Evolutionary conservation across 2,797 vertebrate genomes (phyloP).

Genomic region (Rhadinocentrus ornatus): DNA sequence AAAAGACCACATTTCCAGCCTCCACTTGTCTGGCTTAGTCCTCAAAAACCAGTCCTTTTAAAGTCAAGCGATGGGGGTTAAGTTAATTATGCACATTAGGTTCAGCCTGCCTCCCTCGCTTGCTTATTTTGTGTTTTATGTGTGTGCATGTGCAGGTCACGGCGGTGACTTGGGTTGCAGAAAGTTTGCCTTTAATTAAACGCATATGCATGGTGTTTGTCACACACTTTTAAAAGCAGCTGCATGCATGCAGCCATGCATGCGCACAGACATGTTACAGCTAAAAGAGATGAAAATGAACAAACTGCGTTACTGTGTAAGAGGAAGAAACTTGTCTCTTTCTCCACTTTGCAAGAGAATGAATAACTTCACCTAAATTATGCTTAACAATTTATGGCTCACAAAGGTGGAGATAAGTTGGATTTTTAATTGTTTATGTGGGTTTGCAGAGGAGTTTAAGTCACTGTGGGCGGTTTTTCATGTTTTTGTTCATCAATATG

Average conservation of each 20-base stretch:
- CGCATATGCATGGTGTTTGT: conserved; percentile 88
- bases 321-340: conserved; percentile 52
- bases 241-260: conserved; percentile 59
- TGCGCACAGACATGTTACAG: conserved; percentile 48
- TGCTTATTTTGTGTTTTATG: conserved; percentile 46
- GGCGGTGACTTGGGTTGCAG: conserved; percentile 84
- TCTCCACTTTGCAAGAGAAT: conserved; percentile 39
- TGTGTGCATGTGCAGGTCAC: conserved; percentile 64
- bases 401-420: conserved; percentile 46
- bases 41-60: conserved; percentile 85
- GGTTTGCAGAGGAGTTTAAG: conserved; percentile 26
- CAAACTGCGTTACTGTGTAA: conserved; percentile 30
- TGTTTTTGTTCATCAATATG: conserved; percentile 13
- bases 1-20: conserved; percentile 81
- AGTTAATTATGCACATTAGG: conserved; percentile 92
- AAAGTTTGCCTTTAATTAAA: conserved; percentile 94
- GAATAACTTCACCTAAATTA: conserved; percentile 66
- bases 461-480: conserved; percentile 10
- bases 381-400: conserved; percentile 42
- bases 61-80: conserved; percentile 93
- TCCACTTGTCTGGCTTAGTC: conserved; percentile 84
- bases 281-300: conserved; percentile 71
- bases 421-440: conserved; percentile 31
- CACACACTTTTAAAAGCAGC: conserved; percentile 75
- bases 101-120: conserved; percentile 65